These are phyloP conservation scores for Gephyroberyx darwinii DNA, from an alignment of 2,797 vertebrate genomes.

Conservation along the genomic window DNA sequence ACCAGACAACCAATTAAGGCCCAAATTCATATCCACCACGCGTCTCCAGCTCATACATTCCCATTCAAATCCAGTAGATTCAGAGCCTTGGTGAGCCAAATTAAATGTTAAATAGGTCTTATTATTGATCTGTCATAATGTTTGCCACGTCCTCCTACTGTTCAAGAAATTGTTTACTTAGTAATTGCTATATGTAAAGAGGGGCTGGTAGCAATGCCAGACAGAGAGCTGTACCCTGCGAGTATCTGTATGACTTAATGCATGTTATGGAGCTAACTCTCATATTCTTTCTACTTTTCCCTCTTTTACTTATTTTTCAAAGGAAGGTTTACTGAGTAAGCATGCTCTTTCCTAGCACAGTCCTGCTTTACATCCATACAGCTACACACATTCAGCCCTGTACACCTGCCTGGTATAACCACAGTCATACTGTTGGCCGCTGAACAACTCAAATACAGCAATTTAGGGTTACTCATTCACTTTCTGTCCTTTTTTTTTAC, in stretches of 20 bases:
- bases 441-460: too few species aligned
- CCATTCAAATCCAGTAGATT: too few species aligned
- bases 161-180: slow-evolving; percentile 37
- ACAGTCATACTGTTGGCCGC: too few species aligned
- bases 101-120: too few species aligned
- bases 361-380: too few species aligned
- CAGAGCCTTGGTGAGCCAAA: too few species aligned
- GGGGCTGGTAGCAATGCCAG: slow-evolving; percentile 46
- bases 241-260: slow-evolving; percentile 49
- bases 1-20: slow-evolving; percentile 11
- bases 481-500: too few species aligned
- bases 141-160: slow-evolving; percentile 37
- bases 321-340: slow-evolving; percentile 10
- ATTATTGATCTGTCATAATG: slow-evolving; percentile 20
- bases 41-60: slow-evolving; percentile 20
- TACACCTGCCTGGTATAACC: too few species aligned
- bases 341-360: not conserved
- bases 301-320: not conserved
- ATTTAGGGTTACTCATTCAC: too few species aligned
- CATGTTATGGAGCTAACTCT: slow-evolving; percentile 16
- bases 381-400: too few species aligned
- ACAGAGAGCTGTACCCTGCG: not conserved
- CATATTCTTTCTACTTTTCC: not conserved
- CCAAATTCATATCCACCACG: too few species aligned
- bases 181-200: slow-evolving; percentile 57